Conservation (phyloP, 2,797 vertebrate species). For the Cottoperca gobio region DNA sequence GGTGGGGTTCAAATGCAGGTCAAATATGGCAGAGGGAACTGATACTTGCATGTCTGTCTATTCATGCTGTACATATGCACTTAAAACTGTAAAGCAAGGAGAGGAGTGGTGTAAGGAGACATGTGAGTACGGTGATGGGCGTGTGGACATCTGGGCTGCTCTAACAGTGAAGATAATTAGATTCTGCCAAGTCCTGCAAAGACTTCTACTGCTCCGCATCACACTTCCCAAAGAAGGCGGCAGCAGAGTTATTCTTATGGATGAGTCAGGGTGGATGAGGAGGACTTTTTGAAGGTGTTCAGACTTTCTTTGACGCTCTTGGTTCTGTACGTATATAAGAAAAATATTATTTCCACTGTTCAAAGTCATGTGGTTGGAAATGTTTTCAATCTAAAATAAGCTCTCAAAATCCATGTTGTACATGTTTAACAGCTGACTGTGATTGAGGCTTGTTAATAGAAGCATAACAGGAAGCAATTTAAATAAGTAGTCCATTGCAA, state of each 20-base stretch:
- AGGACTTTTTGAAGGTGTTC: conserved; percentile 20
- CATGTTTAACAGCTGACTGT: conserved; percentile 11
- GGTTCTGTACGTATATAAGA: conserved; percentile 1
- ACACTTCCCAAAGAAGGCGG: conserved; percentile 9
- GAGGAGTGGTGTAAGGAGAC: conserved; percentile 11
- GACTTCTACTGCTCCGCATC: conserved; percentile 33
- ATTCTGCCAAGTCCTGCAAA: conserved; percentile 38
- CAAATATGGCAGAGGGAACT: neutral
- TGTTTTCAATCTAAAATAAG: neutral
- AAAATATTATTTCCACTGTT: neutral
- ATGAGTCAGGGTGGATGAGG: conserved; percentile 35
- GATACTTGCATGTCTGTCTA: conserved; percentile 8
- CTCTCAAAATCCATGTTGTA: neutral
- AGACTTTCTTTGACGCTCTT: conserved; percentile 22
- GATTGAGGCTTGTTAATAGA: neutral
- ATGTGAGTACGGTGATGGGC: conserved; percentile 35
- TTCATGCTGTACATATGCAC: neutral
- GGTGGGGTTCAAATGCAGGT: conserved; percentile 50
- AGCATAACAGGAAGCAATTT: neutral
- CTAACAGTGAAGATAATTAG: conserved; percentile 30
- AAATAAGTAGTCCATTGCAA: conserved; percentile 9
- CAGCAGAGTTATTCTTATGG: conserved; percentile 7
- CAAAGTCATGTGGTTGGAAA: neutral
- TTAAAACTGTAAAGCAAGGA: neutral
- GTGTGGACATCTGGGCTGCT: conserved; percentile 40